Evolutionary conservation across 2,797 vertebrate species (phyloP).

Genomic region (Vultur gryphus): DNA sequence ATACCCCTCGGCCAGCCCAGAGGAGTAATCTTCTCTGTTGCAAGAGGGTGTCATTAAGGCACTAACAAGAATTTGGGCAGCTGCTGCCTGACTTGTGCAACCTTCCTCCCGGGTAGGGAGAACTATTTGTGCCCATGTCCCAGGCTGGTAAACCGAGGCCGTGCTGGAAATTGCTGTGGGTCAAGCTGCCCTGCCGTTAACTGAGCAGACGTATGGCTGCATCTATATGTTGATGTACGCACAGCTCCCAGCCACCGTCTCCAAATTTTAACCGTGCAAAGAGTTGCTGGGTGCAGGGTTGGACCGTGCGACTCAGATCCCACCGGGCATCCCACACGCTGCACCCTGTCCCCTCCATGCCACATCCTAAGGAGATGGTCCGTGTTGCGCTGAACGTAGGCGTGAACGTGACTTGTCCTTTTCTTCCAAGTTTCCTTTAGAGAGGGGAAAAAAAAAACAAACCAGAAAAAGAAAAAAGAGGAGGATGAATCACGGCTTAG

Average conservation of each 20-base stretch:
- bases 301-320: rapidly evolving
- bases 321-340: rapidly evolving
- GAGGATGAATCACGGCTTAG: slow-evolving; percentile 5
- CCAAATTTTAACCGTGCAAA: not conserved
- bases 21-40: not conserved
- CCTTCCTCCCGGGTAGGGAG: not conserved
- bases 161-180: not conserved
- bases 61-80: not conserved
- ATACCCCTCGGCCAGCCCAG: not conserved
- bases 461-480: not conserved
- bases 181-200: not conserved
- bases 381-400: not conserved
- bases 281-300: not conserved
- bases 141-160: not conserved
- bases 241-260: not conserved
- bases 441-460: not conserved
- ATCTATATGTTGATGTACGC: rapidly evolving
- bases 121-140: not conserved
- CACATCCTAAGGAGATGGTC: not conserved
- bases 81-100: not conserved
- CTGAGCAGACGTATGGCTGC: not conserved
- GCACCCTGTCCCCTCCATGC: not conserved
- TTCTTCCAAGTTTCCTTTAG: not conserved
- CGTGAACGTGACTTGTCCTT: not conserved
- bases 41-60: rapidly evolving